A percentile compares a stretch with the other conserved stretches of the same genome.
Evolutionary conservation across 2,113 vertebrate species (phyloP).

Genomic region (Sorex araneus): DNA sequence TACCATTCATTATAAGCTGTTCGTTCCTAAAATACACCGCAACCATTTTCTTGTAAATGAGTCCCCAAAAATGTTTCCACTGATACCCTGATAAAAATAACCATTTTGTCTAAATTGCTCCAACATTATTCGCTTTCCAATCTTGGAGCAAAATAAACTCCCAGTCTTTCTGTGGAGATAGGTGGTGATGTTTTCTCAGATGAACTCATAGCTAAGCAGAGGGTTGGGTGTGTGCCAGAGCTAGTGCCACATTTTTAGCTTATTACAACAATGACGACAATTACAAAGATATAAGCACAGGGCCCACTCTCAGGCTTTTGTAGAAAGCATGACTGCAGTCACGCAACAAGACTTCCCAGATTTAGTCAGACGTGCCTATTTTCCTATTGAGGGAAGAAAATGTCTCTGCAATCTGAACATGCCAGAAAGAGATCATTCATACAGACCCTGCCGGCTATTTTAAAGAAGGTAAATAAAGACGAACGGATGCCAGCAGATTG

Average conservation of each 20-base stretch:
- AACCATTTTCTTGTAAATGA: constrained; percentile 67
- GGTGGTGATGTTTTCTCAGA: constrained; percentile 26
- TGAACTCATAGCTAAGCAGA: constrained; percentile 44
- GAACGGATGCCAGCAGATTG: not conserved
- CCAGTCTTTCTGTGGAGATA: constrained; percentile 31
- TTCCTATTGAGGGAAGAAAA: not conserved
- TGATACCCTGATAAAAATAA: constrained; percentile 65
- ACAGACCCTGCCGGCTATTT: not conserved
- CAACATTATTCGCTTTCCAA: constrained; percentile 52
- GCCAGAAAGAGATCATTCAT: constrained; percentile 12
- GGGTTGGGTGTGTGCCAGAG: constrained; percentile 41
- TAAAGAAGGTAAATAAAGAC: constrained; percentile 42
- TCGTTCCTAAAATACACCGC: constrained; percentile 71
- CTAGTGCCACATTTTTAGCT: constrained; percentile 41
- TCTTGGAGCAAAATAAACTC: constrained; percentile 58
- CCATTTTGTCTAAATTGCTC: constrained; percentile 53
- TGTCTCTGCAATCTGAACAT: not conserved
- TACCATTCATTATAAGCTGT: constrained; percentile 47
- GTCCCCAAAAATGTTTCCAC: constrained; percentile 43
- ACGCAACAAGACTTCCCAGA: not conserved
- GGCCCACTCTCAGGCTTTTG: constrained; percentile 52
- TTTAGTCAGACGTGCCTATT: constrained; percentile 5
- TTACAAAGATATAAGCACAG: constrained; percentile 59
- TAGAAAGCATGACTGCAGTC: constrained; percentile 15
- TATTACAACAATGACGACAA: constrained; percentile 44